phyloP scores from a whole-genome alignment of 2,113 vertebrate species.

The Malaclemys terrapin region DNA sequence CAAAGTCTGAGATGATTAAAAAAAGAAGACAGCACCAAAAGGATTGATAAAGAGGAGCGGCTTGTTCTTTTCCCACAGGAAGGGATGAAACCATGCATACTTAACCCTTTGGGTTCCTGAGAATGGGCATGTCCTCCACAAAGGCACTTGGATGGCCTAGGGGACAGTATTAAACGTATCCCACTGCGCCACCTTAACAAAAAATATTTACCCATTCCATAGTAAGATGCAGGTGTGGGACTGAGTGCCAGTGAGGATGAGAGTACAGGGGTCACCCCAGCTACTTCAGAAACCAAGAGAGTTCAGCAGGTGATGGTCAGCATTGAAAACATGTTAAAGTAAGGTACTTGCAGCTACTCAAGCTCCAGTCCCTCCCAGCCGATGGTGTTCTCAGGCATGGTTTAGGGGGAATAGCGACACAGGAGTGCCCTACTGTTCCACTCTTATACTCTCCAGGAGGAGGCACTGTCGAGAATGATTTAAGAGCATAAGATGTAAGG shows the following conservation, averaged over 20 bases:
- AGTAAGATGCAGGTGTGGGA: background rate
- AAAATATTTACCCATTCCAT: constrained; percentile 2
- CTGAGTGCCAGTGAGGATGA: constrained; percentile 4
- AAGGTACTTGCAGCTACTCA: background rate
- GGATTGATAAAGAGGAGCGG: constrained; percentile 68
- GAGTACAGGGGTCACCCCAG: constrained; percentile 34
- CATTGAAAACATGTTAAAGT: background rate
- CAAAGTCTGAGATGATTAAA: constrained; percentile 72
- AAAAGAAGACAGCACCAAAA: constrained; percentile 49
- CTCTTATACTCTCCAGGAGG: background rate
- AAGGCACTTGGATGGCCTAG: background rate
- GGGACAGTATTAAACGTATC: background rate
- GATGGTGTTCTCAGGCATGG: background rate
- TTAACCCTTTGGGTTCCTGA: constrained; percentile 55
- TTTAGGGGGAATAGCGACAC: background rate
- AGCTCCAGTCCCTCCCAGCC: constrained; percentile 22
- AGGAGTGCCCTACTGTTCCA: background rate
- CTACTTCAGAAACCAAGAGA: constrained; percentile 13
- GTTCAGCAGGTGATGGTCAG: background rate
- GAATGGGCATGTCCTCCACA: background rate
- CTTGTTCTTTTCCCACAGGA: constrained; percentile 30
- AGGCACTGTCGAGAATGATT: background rate
- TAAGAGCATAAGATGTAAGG: background rate
- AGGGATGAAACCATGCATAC: constrained; percentile 26
- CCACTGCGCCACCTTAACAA: constrained; percentile 27